A percentile compares a stretch with the other conserved stretches of the same genome.
Conservation (phyloP, 2,888 invertebrate genomes). For the Epistrophe eligans region DNA sequence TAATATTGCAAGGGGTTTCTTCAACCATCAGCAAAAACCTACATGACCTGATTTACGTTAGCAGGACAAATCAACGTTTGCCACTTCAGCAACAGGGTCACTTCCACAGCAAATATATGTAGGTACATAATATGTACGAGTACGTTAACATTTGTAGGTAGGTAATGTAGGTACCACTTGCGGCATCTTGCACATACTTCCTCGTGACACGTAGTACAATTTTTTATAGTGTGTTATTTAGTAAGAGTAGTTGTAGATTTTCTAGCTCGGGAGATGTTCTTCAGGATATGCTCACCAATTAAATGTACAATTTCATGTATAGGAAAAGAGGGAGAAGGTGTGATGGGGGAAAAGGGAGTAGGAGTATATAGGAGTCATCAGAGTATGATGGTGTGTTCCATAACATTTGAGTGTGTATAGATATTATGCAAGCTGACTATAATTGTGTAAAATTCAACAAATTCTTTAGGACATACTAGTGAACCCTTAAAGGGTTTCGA, state of each 20-base stretch:
- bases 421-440: slow-evolving; percentile 35
- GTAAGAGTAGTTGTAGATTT: slow-evolving; percentile 4
- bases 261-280: slow-evolving; percentile 17
- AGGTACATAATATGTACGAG: too few species aligned
- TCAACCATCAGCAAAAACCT: not conserved
- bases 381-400: slow-evolving; percentile 36
- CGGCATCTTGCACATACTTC: slow-evolving; percentile 61
- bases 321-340: too few species aligned
- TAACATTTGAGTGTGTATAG: slow-evolving; percentile 23
- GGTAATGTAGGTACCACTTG: slow-evolving; percentile 36
- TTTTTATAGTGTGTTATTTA: slow-evolving; percentile 5
- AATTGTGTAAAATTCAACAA: slow-evolving; percentile 53
- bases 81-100: slow-evolving; percentile 71
- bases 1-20: not conserved
- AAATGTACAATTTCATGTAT: slow-evolving; percentile 46
- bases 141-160: too few species aligned
- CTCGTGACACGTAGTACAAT: slow-evolving; percentile 56
- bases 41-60: slow-evolving; percentile 61
- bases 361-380: not conserved
- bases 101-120: slow-evolving; percentile 38
- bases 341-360: not conserved
- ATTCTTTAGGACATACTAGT: slow-evolving; percentile 28
- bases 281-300: slow-evolving; percentile 62
- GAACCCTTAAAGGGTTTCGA: slow-evolving; percentile 12
- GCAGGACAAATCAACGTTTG: slow-evolving; percentile 65